phyloP scores from a whole-genome alignment of 2,797 vertebrate species.

The Gymnopithys bicolor region DNA sequence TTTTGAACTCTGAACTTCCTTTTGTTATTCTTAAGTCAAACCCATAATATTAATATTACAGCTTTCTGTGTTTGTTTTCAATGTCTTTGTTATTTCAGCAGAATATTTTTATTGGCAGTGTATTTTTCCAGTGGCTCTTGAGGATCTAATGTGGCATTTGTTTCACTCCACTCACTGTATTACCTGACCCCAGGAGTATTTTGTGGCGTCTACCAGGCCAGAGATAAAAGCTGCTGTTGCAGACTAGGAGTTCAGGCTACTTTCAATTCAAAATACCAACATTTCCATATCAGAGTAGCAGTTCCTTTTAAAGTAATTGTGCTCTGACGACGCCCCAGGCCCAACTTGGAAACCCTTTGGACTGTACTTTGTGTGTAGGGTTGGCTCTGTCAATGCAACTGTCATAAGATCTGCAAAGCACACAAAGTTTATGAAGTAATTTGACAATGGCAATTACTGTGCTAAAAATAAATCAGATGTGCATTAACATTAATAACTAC shows the following conservation, averaged over 20 bases:
- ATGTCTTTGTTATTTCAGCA: constrained; percentile 57
- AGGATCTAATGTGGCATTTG: constrained; percentile 40
- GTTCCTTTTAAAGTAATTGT: neutral
- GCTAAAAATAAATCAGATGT: neutral
- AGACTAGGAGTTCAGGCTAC: neutral
- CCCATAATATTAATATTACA: constrained; percentile 45
- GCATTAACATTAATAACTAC: neutral
- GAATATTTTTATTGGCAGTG: constrained; percentile 52
- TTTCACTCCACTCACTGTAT: neutral
- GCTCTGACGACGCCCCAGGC: fast-evolving
- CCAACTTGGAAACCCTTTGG: neutral
- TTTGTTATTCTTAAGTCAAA: constrained; percentile 52
- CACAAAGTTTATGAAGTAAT: neutral
- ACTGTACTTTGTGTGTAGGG: neutral
- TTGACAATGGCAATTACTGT: neutral
- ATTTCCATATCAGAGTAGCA: neutral
- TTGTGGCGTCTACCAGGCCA: constrained; percentile 4
- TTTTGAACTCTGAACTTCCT: constrained; percentile 59
- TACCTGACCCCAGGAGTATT: constrained; percentile 36
- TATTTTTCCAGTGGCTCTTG: constrained; percentile 49
- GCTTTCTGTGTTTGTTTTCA: constrained; percentile 50
- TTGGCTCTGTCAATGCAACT: neutral
- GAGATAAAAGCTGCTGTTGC: constrained; percentile 18
- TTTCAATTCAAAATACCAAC: neutral
- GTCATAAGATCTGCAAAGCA: fast-evolving